A percentile compares a stretch with the other conserved stretches of the same genome.
These are phyloP conservation scores for Cynocephalus volans DNA, from an alignment of 2,113 vertebrate genomes.

Conservation along the genomic window DNA sequence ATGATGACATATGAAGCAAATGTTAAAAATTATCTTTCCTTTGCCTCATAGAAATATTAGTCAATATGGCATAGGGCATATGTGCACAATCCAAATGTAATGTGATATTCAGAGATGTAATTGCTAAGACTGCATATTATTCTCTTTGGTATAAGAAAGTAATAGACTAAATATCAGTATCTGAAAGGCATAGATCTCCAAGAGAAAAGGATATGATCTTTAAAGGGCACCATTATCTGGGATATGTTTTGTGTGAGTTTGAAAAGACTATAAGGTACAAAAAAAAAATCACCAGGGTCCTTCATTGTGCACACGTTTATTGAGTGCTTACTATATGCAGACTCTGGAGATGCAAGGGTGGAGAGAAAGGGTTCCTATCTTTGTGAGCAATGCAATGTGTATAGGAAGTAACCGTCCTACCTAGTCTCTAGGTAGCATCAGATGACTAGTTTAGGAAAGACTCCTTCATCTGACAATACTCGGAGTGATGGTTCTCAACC, in stretches of 20 bases:
- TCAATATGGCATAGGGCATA: background rate
- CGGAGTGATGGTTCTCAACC: background rate
- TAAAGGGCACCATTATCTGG: background rate
- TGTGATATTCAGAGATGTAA: background rate
- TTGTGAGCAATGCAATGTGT: background rate
- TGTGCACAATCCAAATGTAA: slow-evolving; percentile 10
- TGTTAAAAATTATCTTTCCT: slow-evolving; percentile 32
- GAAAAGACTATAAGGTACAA: background rate
- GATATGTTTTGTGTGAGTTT: background rate
- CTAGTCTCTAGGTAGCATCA: background rate
- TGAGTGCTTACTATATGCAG: background rate
- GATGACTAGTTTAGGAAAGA: slow-evolving; percentile 23
- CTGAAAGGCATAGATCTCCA: background rate
- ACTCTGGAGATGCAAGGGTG: background rate
- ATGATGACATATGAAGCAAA: background rate
- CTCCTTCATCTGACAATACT: background rate
- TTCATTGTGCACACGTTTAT: background rate
- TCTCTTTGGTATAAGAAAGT: slow-evolving; percentile 43
- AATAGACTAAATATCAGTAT: slow-evolving; percentile 22
- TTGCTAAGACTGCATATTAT: background rate
- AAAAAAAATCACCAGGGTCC: background rate
- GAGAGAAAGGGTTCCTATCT: background rate
- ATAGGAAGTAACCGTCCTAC: background rate
- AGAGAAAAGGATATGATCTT: background rate
- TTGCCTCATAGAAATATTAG: slow-evolving; percentile 57